phyloP scores from a whole-genome alignment of 1,140 invertebrate genomes.

The Drosophila hydei region DNA sequence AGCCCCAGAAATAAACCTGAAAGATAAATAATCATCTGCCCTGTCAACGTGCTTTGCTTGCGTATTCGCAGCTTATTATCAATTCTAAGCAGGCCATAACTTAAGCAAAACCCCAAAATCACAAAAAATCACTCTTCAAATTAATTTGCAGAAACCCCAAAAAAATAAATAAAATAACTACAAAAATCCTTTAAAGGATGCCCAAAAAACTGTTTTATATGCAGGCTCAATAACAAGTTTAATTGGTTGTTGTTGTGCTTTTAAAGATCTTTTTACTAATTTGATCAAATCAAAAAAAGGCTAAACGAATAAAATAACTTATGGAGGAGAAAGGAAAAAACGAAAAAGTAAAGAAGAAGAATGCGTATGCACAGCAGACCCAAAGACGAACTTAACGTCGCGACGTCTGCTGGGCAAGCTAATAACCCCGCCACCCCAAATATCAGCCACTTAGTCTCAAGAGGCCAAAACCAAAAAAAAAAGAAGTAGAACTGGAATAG shows the following conservation, averaged over 20 bases:
- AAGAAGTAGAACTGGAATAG: not conserved
- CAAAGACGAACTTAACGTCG: conserved; percentile 10
- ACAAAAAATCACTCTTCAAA: conserved; percentile 57
- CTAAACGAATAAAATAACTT: conserved; percentile 40
- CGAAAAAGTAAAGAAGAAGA: not conserved
- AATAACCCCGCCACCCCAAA: not conserved
- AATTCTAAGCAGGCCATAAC: conserved; percentile 39
- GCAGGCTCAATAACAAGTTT: conserved; percentile 23
- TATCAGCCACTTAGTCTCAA: not conserved
- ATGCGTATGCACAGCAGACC: conserved; percentile 28
- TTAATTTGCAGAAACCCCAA: conserved; percentile 57
- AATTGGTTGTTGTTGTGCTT: conserved; percentile 13
- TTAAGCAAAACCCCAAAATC: conserved; percentile 22
- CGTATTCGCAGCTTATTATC: conserved; percentile 23
- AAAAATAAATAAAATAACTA: conserved; percentile 21
- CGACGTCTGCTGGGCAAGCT: conserved; percentile 20
- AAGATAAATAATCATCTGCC: conserved; percentile 7
- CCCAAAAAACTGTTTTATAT: conserved; percentile 44
- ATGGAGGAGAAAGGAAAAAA: conserved; percentile 24
- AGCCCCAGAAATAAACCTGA: not conserved
- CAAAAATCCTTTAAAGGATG: conserved; percentile 33
- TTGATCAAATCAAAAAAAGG: conserved; percentile 34
- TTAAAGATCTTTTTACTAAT: conserved; percentile 42
- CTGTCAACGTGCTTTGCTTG: conserved; percentile 1
- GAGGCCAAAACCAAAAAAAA: not conserved